Conservation (phyloP, 2,797 vertebrate species). For the Scolopax bukidnonensis region DNA sequence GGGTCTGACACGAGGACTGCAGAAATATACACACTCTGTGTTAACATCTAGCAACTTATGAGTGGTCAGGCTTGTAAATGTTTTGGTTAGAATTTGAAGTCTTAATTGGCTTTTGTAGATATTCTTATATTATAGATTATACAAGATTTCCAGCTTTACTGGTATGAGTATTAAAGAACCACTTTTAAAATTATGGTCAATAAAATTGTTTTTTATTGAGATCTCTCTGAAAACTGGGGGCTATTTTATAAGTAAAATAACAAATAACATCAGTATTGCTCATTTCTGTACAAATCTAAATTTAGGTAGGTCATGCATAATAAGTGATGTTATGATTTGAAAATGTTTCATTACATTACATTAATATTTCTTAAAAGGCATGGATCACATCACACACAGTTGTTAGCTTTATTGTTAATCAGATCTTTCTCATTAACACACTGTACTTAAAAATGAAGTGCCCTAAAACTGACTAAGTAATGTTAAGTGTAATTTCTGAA, state of each 20-base stretch:
- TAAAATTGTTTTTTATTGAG: neutral
- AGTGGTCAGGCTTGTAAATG: neutral
- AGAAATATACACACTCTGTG: neutral
- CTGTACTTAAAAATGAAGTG: slow-evolving; percentile 35
- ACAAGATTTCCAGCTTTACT: neutral
- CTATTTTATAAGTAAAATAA: neutral
- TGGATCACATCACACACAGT: neutral
- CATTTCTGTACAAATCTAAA: neutral
- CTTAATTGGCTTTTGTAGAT: neutral
- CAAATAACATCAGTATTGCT: neutral
- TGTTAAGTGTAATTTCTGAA: slow-evolving; percentile 35
- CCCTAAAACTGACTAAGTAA: slow-evolving; percentile 10
- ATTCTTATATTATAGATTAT: neutral
- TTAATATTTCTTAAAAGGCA: slow-evolving; percentile 6
- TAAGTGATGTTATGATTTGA: slow-evolving; percentile 33
- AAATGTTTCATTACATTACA: slow-evolving; percentile 12
- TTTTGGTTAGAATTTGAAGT: neutral
- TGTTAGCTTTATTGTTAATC: slow-evolving; percentile 57
- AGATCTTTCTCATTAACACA: slow-evolving; percentile 37
- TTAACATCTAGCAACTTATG: neutral
- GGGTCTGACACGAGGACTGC: neutral
- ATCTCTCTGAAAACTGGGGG: neutral
- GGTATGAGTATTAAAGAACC: neutral
- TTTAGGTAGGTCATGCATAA: neutral
- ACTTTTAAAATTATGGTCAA: neutral